Base-by-base conservation (phyloP, 2,797 vertebrate species). In the Geotrypetes seraphini region DNA sequence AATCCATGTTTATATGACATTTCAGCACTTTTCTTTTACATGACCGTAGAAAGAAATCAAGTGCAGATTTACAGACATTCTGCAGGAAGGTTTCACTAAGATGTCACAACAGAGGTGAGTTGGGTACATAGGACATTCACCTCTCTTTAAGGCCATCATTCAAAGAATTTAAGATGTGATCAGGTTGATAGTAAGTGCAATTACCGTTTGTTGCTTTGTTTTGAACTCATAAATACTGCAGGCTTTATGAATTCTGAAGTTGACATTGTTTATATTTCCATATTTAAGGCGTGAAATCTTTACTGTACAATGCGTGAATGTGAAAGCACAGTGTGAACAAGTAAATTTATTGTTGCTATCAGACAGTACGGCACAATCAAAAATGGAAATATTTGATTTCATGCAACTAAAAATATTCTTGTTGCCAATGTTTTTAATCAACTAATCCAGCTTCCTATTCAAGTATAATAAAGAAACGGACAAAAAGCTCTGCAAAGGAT, bases 101-200 rank as follows among this genome's bases (percentile, higher is more conserved):
- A 41, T 46, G 38, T 50, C 56, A 59, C 41, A 49, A 33, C 49
- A 49, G 13, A 57, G 33, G 42, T 49, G 24, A 53, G 38, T 42
- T 36, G 54, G 57, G 67, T 57, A 44, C 46, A 46, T 49, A 47
- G 1, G 36, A n/a, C 68, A 49, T 56, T 70, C 63, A 60, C 66
- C 32, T 56, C 63, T 60, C 47, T 65, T 46, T 46, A 65, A 66
- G 63, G 66, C 50, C 50, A 61, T 66, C 51, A 71, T 69, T 73
- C 77, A 77, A 80, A 39, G 43, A 43, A 52, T 35, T 57, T 50
- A 57, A 48, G 40, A 52, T 45, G 31, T 53, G 47, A 47, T 66
- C 53, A 42, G 52, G 50, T 68, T 65, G 52, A 57, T 64, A 31
- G 24, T 52, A 63, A 66, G 53, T 38, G 44, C 51, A n/a, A n/a